These are phyloP conservation scores for Lepilemur septentrionalis DNA, from an alignment of 2,797 vertebrate genomes.

Conservation along the genomic window DNA sequence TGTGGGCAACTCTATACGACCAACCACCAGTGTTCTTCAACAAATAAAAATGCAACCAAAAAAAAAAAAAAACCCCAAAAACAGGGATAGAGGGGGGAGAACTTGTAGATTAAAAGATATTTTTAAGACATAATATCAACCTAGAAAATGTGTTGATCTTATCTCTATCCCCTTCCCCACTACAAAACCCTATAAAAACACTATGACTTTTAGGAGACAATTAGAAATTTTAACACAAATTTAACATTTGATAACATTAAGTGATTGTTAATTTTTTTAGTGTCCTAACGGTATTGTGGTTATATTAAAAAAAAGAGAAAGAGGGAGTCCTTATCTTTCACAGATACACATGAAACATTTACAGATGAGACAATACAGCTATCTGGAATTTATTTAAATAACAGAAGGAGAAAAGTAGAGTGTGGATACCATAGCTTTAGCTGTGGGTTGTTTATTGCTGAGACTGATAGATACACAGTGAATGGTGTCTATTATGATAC, in stretches of 20 bases:
- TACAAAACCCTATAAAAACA: not conserved
- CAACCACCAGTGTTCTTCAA: not conserved
- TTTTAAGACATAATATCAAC: not conserved
- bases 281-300: not conserved
- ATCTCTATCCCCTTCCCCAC: not conserved
- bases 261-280: not conserved
- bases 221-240: not conserved
- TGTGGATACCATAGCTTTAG: not conserved
- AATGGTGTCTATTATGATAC: not conserved
- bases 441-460: not conserved
- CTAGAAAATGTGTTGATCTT: not conserved
- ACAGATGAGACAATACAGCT: not conserved
- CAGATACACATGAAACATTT: not conserved
- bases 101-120: not conserved
- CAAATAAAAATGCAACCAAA: not conserved
- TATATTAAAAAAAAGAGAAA: not conserved
- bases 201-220: not conserved
- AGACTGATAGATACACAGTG: not conserved
- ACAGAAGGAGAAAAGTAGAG: not conserved
- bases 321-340: not conserved
- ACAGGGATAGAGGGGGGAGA: not conserved
- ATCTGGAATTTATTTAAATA: not conserved
- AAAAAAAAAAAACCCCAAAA: not conserved
- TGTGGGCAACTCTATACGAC: not conserved
- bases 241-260: not conserved